Evolutionary conservation across 2,888 invertebrate species (phyloP), one percentile per base, ranked within the genome.

Genomic region (Sisyra terminalis): DNA sequence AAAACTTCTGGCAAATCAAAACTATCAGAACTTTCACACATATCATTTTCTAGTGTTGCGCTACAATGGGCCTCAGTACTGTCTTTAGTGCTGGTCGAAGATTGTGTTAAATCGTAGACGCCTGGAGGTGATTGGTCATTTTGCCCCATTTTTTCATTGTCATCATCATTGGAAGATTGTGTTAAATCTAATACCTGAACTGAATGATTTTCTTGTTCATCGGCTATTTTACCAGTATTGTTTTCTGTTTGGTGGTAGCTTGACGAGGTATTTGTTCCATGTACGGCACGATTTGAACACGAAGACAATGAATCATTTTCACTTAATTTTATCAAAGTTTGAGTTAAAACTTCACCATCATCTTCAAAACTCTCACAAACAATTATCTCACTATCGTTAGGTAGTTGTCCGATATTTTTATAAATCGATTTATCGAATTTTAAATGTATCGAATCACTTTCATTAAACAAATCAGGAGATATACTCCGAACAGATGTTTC

Each of bases 381-480:
- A 24, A 24, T 24, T 24, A 24, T 24, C 3, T 24, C 24, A 24
- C 7, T 7, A 7, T 24, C 24, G 3, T 24, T 24, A 34, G 9
- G 8, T 9, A 14, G 6, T 34, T 11, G 7, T 11, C 2, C n/a
- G 34, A 34, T 14, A 34, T 34, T n/a, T 11, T 14, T 34, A 34
- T 31, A 4, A 6, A 8, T 17, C 18, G 18, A 18, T 42, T 30
- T 17, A 29, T n/a, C 8, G 24, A 36, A 29, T 45, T n/a, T 24
- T 24, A 24, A 24, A 24, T 5, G 24, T 24, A 24, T 3, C 7
- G 24, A 38, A 46, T 58, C 57, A 45, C 52, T 50, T 31, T 54
- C 55, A 8, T 56, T 56, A 34, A 59, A 59, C 44, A 60, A 51
- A 49, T 59, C 59, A 17, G 60, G 60, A 17, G 59, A 57, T 13